These are phyloP conservation scores for Cottoperca gobio DNA, from an alignment of 2,797 vertebrate species.

Conservation along the genomic window DNA sequence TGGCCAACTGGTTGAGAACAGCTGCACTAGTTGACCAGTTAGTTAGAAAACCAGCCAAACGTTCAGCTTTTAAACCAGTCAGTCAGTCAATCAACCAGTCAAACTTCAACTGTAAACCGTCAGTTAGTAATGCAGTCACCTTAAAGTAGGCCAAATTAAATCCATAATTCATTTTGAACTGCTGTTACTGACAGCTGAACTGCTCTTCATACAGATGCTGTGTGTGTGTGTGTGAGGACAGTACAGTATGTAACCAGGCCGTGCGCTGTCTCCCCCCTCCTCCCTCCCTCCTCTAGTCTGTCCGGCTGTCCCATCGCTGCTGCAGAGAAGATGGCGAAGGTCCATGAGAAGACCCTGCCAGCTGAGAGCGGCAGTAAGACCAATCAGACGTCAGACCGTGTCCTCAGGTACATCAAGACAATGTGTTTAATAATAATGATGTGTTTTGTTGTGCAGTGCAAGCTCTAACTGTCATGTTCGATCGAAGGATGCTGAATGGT, in stretches of 20 bases:
- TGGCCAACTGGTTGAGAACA: too few relatives aligned
- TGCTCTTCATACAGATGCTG: conserved; percentile 44
- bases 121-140: not conserved
- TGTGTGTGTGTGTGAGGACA: conserved; percentile 31
- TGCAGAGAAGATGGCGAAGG: conserved; percentile 97
- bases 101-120: not conserved
- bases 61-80: not conserved
- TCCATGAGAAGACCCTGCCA: conserved; percentile 95
- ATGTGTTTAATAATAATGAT: not conserved
- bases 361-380: conserved; percentile 91
- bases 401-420: conserved; percentile 90
- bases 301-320: conserved; percentile 98
- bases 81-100: not conserved
- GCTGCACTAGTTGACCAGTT: too few relatives aligned
- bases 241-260: conserved; percentile 48
- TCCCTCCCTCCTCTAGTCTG: conserved; percentile 88
- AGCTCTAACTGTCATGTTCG: not conserved
- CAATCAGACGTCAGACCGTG: conserved; percentile 96
- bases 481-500: conserved; percentile 4
- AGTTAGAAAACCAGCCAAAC: not conserved
- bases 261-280: conserved; percentile 71
- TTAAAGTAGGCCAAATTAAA: conserved; percentile 41
- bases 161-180: conserved; percentile 60
- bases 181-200: conserved; percentile 33
- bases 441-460: not conserved